A percentile compares a stretch with the other conserved stretches of the same genome.
These are phyloP conservation scores for Upupa epops DNA, from an alignment of 2,113 vertebrate species.

Conservation along the genomic window DNA sequence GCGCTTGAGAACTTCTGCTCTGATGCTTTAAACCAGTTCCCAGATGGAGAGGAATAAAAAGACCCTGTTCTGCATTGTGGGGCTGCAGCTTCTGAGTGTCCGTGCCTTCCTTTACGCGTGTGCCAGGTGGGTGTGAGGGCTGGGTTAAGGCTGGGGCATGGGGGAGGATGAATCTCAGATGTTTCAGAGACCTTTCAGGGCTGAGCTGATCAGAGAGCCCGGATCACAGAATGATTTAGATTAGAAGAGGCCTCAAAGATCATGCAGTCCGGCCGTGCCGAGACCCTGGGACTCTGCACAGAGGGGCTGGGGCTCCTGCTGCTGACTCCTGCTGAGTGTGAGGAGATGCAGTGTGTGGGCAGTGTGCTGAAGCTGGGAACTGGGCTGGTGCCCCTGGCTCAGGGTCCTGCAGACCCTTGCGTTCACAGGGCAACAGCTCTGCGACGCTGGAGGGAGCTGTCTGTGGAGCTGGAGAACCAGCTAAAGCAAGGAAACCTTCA, in stretches of 20 bases:
- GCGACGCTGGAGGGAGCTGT: not conserved
- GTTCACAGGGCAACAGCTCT: not conserved
- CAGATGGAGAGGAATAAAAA: constrained; percentile 7
- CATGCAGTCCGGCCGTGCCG: no score
- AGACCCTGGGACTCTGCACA: no score
- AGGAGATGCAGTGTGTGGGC: not conserved
- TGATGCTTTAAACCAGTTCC: not conserved
- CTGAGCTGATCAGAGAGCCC: not conserved
- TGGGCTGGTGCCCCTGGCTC: not conserved
- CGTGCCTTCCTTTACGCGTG: rapidly evolving
- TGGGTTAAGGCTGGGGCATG: not conserved
- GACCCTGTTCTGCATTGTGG: not conserved
- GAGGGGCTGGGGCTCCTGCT: no score
- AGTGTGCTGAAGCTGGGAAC: not conserved
- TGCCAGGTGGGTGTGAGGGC: not conserved
- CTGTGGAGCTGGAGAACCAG: not conserved
- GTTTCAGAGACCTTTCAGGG: not conserved
- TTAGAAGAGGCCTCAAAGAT: no score
- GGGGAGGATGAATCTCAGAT: not conserved
- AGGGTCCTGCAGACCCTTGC: rapidly evolving
- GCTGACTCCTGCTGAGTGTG: not conserved
- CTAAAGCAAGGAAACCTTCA: not conserved
- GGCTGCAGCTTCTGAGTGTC: not conserved
- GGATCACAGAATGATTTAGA: no score
- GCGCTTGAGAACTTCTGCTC: not conserved